A percentile compares a stretch with the other conserved stretches of the same genome.
phyloP scores from a whole-genome alignment of 2,113 vertebrate species.

The Pavo muticus region DNA sequence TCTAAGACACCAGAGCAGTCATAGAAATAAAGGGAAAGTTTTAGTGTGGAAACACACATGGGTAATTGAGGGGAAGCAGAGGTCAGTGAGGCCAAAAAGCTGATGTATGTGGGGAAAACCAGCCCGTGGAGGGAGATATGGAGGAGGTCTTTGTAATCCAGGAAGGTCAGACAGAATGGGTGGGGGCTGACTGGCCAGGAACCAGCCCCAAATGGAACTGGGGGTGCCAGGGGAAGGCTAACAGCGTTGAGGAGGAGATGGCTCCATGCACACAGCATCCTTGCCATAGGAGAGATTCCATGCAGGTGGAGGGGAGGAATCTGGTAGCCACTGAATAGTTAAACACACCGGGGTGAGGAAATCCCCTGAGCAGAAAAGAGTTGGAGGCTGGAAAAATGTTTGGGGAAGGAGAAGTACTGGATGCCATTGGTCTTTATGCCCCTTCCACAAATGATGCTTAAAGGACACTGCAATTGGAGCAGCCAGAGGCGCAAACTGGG shows the following conservation, averaged over 20 bases:
- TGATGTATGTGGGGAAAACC: background rate
- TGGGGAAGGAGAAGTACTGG: background rate
- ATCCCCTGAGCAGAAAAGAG: background rate
- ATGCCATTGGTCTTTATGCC: background rate
- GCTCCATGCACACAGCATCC: background rate
- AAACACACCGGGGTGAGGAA: background rate
- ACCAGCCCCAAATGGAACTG: background rate
- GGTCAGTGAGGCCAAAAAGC: background rate
- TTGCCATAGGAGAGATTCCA: background rate
- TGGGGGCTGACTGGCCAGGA: background rate
- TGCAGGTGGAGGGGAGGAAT: background rate
- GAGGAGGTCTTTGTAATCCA: background rate
- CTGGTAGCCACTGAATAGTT: background rate
- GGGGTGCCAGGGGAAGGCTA: background rate
- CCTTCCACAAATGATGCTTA: background rate
- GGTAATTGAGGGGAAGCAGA: background rate
- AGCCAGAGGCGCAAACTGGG: background rate
- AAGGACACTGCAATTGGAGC: rapidly evolving
- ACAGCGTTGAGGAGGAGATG: background rate
- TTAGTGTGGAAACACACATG: background rate
- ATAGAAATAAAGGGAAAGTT: background rate
- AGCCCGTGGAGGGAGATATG: background rate
- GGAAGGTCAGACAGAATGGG: background rate
- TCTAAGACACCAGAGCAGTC: background rate
- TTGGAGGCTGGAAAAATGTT: background rate